phyloP scores from a whole-genome alignment of 2,888 invertebrate species.

The Hirtodrosophila duncani region DNA sequence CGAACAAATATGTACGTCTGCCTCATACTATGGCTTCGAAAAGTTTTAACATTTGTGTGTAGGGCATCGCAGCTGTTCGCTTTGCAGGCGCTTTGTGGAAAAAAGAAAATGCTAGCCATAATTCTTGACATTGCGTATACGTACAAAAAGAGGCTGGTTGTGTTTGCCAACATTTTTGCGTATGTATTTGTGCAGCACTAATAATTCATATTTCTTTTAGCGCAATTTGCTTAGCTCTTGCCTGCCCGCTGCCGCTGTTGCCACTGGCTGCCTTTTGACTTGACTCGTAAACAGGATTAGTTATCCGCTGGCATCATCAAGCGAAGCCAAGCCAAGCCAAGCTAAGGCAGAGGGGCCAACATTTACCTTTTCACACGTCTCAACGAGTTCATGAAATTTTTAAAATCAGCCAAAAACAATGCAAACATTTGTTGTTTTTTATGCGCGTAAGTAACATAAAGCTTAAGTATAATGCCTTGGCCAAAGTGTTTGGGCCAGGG shows the following conservation, averaged over 20 bases:
- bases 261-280: slow-evolving; percentile 20
- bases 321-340: too few species aligned
- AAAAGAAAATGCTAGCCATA: slow-evolving; percentile 30
- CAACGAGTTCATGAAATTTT: slow-evolving; percentile 62
- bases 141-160: slow-evolving; percentile 15
- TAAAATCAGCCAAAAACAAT: slow-evolving; percentile 48
- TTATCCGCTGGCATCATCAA: background rate
- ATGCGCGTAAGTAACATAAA: slow-evolving; percentile 52
- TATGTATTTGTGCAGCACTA: slow-evolving; percentile 44
- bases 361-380: slow-evolving; percentile 45
- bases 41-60: background rate
- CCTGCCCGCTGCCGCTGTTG: slow-evolving; percentile 16
- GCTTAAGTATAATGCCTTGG: slow-evolving; percentile 62
- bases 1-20: slow-evolving; percentile 14
- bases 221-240: slow-evolving; percentile 51
- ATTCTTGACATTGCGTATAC: slow-evolving; percentile 41
- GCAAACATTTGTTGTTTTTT: slow-evolving; percentile 17
- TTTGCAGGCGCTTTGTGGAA: background rate
- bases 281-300: slow-evolving; percentile 48
- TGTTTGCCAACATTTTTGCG: slow-evolving; percentile 49
- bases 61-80: background rate
- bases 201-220: slow-evolving; percentile 74
- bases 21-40: background rate
- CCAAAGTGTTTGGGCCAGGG: slow-evolving; percentile 53
- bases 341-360: too few species aligned